Conservation (phyloP, 23 tunicate species). For the Clavelina lepadiformis region DNA sequence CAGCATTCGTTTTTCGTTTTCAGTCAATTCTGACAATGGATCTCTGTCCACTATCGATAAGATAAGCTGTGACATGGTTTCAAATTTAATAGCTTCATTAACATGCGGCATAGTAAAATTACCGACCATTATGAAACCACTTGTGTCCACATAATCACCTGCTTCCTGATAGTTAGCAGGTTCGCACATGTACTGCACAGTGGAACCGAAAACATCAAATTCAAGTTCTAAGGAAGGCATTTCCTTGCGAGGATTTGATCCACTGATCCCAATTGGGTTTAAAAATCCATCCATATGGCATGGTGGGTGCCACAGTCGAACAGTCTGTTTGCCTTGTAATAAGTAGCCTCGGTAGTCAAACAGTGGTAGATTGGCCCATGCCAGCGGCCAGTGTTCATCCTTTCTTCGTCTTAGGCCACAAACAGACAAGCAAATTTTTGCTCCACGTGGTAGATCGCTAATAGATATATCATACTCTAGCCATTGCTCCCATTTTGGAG, state of each 20-base stretch:
- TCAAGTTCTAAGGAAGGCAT: conserved; percentile 68
- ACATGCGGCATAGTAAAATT: neutral
- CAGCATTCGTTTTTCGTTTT: conserved; percentile 30
- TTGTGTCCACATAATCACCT: conserved; percentile 34
- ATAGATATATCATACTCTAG: conserved; percentile 44
- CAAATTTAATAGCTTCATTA: conserved; percentile 4
- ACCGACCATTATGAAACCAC: no score
- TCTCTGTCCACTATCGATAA: conserved; percentile 15
- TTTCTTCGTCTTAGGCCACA: conserved; percentile 59
- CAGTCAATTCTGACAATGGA: conserved; percentile 39
- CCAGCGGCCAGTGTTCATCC: conserved; percentile 73
- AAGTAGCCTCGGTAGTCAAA: conserved; percentile 48
- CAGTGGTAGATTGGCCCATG: conserved; percentile 67
- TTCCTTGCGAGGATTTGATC: conserved; percentile 66
- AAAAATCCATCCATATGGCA: conserved; percentile 61
- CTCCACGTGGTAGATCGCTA: conserved; percentile 43
- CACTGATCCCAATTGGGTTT: conserved; percentile 65
- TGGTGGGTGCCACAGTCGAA: conserved; percentile 65
- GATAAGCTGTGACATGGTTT: conserved; percentile 22
- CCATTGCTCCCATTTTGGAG: conserved; percentile 82
- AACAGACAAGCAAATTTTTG: conserved; percentile 58
- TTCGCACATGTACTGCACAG: conserved; percentile 25
- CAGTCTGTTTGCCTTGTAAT: conserved; percentile 57
- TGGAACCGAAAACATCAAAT: conserved; percentile 41
- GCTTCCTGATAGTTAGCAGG: neutral